Evolutionary conservation across 2,888 invertebrate species (phyloP), one percentile per base, ranked within the genome.

Genomic region (Autographa gamma): DNA sequence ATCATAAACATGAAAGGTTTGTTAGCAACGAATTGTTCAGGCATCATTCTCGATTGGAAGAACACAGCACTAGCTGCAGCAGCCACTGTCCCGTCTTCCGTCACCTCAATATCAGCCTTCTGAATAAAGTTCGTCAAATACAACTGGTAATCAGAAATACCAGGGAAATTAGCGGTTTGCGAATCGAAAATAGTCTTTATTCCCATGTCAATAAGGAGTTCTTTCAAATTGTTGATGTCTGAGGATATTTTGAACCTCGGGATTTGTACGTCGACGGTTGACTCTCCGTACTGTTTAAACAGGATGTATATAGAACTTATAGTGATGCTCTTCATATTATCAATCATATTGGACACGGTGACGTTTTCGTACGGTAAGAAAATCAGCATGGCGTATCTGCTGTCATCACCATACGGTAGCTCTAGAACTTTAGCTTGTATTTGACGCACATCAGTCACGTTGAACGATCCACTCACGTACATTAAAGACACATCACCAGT

Each of bases 371-470:
- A 87, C 0, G 97, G 97, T 38, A 97, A 84, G 71, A 97, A 91
- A 3, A 97, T 82, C 8, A 97, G 89, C 97, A 97, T 97, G 0
- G 97, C 96, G 70, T 96, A 96, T 67, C 96, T 94, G 14, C 84
- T 83, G 0, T 83, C 86, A 0, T 88, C 77, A 0, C 91, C 93
- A 52, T 93, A 95, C 0, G 94, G 94, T 8, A 95, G 71, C 74
- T 95, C 93, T 5, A 95, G 43, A 0, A 95, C 90, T 19, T 71
- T 78, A 0, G 94, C 91, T 3, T 88, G 71, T 13, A 95, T 82
- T 48, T 79, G 78, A 0, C 82, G 66, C 0, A 94, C 56, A 0
- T 18, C 11, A 3, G 85, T 82, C 0, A 85, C 16, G 5, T 92
- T 89, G 43, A 91, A 93, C 0, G 64, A 14, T 5, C 81, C 86